Percentiles rank a stretch among this genome's conserved stretches.
Conservation (phyloP, 2,888 invertebrate genomes). For the Linhomoeus sp. region DNA sequence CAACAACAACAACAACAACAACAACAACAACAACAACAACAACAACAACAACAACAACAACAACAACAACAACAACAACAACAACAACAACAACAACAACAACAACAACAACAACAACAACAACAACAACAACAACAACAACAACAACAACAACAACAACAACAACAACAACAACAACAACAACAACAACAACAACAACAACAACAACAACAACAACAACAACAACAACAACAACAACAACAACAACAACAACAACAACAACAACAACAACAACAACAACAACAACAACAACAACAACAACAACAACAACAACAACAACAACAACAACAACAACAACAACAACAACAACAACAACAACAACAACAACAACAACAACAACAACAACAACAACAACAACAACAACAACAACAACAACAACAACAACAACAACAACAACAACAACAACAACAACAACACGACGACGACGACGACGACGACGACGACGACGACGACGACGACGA, state of each 20-base stretch:
- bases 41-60: not conserved
- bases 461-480: no score
- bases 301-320: not conserved
- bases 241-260: not conserved
- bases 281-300: not conserved
- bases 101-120: not conserved
- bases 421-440: no score
- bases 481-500: no score
- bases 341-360: not conserved
- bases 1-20: not conserved
- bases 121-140: not conserved
- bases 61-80: not conserved
- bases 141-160: not conserved
- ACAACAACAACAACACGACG: no score
- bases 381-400: not conserved
- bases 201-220: not conserved
- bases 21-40: not conserved
- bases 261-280: not conserved
- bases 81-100: not conserved
- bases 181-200: not conserved
- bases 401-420: not conserved
- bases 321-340: not conserved
- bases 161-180: not conserved
- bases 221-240: not conserved
- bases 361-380: not conserved